Percentiles rank a stretch among this genome's conserved stretches.
phyloP scores from a whole-genome alignment of 2,888 invertebrate genomes.

The Scaptomyza polygonia region DNA sequence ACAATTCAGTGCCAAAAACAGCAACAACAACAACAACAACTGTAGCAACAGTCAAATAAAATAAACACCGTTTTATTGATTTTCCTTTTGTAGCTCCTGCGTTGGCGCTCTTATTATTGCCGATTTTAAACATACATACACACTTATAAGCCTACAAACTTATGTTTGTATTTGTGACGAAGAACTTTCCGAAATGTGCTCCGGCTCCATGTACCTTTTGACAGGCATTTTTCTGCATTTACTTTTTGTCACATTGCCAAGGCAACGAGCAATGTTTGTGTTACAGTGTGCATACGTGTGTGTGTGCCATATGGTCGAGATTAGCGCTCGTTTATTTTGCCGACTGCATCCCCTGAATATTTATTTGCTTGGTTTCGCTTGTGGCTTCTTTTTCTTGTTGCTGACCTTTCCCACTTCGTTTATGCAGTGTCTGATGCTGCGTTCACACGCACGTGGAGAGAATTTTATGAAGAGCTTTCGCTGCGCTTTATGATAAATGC shows the following conservation, averaged over 20 bases:
- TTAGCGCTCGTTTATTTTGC: conserved; percentile 32
- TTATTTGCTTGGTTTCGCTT: conserved; percentile 8
- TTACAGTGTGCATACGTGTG: conserved; percentile 1
- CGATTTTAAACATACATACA: conserved; percentile 24
- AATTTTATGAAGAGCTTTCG: not conserved
- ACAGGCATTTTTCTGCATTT: conserved; percentile 55
- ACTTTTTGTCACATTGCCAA: conserved; percentile 74
- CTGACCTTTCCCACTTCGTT: conserved; percentile 50
- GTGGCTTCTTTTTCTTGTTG: conserved; percentile 27
- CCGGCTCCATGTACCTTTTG: conserved; percentile 46
- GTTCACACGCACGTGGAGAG: not conserved
- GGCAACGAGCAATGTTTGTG: conserved; percentile 58
- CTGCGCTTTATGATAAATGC: too few species aligned
- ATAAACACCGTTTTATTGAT: conserved; percentile 62
- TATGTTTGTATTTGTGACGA: conserved; percentile 17
- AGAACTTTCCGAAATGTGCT: conserved; percentile 44
- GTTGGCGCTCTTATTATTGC: conserved; percentile 63
- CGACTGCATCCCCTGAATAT: conserved; percentile 38
- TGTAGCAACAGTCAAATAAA: conserved; percentile 37
- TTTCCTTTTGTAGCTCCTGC: conserved; percentile 51
- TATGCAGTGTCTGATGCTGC: conserved; percentile 1
- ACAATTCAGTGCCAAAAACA: conserved; percentile 38
- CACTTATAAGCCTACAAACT: not conserved
- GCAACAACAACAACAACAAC: conserved; percentile 19
- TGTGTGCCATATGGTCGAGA: conserved; percentile 61